Evolutionary conservation across 2,113 vertebrate species (phyloP).

Genomic region (Ceuthmochares aereus): DNA sequence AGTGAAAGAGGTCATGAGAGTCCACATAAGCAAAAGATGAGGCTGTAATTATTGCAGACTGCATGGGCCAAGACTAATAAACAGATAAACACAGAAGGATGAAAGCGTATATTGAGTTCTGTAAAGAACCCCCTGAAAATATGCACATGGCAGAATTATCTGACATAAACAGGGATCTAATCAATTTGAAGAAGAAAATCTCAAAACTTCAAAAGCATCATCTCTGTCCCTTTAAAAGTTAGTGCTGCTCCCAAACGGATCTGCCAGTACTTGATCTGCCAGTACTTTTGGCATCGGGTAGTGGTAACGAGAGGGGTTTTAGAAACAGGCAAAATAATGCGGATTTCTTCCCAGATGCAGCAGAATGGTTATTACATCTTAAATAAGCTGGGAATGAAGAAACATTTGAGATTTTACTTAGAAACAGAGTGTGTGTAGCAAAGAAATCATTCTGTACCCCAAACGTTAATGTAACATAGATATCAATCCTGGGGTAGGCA

Average conservation of each 20-base stretch:
- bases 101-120: not conserved
- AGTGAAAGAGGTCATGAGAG: not conserved
- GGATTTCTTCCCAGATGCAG: not conserved
- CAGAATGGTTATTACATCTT: not conserved
- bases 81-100: not conserved
- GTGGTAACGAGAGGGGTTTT: not conserved
- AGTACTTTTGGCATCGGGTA: not conserved
- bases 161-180: not conserved
- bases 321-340: not conserved
- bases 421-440: accelerated
- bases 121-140: not conserved
- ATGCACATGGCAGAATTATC: not conserved
- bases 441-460: not conserved
- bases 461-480: accelerated
- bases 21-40: not conserved
- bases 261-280: not conserved
- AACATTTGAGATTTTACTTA: not conserved
- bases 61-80: not conserved
- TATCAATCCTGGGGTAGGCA: not conserved
- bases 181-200: not conserved
- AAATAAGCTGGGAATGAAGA: not conserved
- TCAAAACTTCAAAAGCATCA: not conserved
- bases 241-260: accelerated
- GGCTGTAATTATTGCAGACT: not conserved
- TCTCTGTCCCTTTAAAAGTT: not conserved